phyloP scores from a whole-genome alignment of 2,888 invertebrate genomes.

The Agonopterix alstromeriana region DNA sequence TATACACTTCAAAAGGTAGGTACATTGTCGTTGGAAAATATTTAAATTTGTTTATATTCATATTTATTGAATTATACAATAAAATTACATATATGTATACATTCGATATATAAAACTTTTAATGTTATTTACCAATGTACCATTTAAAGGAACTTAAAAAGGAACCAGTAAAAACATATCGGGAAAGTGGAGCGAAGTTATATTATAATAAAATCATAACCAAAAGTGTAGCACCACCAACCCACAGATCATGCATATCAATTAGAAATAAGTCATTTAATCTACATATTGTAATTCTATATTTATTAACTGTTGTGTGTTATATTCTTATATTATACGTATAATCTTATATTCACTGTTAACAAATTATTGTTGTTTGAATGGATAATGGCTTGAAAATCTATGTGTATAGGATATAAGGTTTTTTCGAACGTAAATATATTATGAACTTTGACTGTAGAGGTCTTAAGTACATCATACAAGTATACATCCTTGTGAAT shows the following conservation, averaged over 20 bases:
- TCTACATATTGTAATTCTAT: constrained; percentile 26
- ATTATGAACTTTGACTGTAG: no score
- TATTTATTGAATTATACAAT: constrained; percentile 2
- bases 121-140: constrained; percentile 6
- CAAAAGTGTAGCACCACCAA: constrained; percentile 23
- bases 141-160: constrained; percentile 13
- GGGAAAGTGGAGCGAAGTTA: constrained; percentile 24
- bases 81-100: constrained; percentile 2
- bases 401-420: not conserved
- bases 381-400: constrained; percentile 22
- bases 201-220: constrained; percentile 4
- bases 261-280: constrained; percentile 36
- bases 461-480: no score
- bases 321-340: constrained; percentile 19
- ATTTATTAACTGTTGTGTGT: constrained; percentile 34
- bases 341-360: constrained; percentile 22
- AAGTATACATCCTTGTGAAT: no score
- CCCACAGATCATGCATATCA: constrained; percentile 56
- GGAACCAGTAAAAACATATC: constrained; percentile 59
- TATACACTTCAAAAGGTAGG: constrained; percentile 2
- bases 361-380: constrained; percentile 25
- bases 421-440: no score
- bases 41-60: not conserved
- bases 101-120: no score
- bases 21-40: constrained; percentile 6